These are phyloP conservation scores for Atherinosoma microstoma DNA, from an alignment of 2,797 vertebrate genomes.

Conservation along the genomic window DNA sequence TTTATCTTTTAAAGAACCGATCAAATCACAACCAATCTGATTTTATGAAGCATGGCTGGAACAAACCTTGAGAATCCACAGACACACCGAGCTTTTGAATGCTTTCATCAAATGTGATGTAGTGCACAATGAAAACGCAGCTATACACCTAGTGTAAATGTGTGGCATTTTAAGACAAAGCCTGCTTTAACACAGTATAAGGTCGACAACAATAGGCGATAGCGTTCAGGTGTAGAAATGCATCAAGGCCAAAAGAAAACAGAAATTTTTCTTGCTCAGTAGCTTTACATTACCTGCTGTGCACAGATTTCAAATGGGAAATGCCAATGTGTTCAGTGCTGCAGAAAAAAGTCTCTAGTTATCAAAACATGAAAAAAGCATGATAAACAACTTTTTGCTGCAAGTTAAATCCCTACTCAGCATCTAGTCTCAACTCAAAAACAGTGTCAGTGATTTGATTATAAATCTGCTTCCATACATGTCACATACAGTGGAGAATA, in stretches of 20 bases:
- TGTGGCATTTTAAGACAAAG: constrained; percentile 1
- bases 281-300: constrained; percentile 1
- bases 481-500: constrained; percentile 41
- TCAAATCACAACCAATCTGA: constrained; percentile 35
- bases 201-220: not conserved
- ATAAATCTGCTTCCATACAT: constrained; percentile 42
- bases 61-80: constrained; percentile 35
- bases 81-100: constrained; percentile 26
- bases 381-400: constrained; percentile 4
- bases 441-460: constrained; percentile 47
- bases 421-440: constrained; percentile 49
- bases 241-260: not conserved
- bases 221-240: constrained; percentile 1
- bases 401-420: constrained; percentile 34
- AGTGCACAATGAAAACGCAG: constrained; percentile 8
- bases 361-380: constrained; percentile 15
- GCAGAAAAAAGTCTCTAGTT: constrained; percentile 1
- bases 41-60: constrained; percentile 30
- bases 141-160: constrained; percentile 8
- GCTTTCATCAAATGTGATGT: constrained; percentile 38
- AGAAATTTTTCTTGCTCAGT: not conserved
- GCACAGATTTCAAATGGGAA: not conserved
- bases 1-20: constrained; percentile 40
- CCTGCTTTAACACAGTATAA: constrained; percentile 8
- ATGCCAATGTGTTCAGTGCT: not conserved